These are phyloP conservation scores for Byasa hedistus DNA, from an alignment of 2,888 invertebrate genomes.

Conservation along the genomic window DNA sequence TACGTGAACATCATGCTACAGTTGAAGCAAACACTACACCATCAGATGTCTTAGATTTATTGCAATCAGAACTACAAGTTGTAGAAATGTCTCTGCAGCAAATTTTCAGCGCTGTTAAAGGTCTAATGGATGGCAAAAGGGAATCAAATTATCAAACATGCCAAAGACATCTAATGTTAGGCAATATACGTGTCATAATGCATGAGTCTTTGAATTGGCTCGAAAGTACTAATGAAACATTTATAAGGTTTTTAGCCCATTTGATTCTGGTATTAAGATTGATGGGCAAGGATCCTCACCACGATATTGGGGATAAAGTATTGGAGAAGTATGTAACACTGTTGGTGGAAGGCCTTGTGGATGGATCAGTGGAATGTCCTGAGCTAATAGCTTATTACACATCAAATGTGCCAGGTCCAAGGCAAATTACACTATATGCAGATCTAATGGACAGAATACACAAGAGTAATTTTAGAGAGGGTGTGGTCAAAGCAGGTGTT, in stretches of 20 bases:
- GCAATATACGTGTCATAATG: slow-evolving; percentile 87
- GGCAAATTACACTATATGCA: slow-evolving; percentile 82
- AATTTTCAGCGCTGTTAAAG: slow-evolving; percentile 68
- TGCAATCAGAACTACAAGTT: slow-evolving; percentile 61
- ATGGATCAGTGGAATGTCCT: slow-evolving; percentile 83
- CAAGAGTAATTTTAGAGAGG: slow-evolving; percentile 82
- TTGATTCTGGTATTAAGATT: slow-evolving; percentile 89
- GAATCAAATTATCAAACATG: slow-evolving; percentile 86
- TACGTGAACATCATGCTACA: slow-evolving; percentile 71
- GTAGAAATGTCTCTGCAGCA: slow-evolving; percentile 67
- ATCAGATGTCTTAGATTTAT: slow-evolving; percentile 62
- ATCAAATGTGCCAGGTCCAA: slow-evolving; percentile 83
- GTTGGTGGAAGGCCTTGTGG: slow-evolving; percentile 80
- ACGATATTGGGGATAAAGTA: slow-evolving; percentile 86
- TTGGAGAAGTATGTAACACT: slow-evolving; percentile 86
- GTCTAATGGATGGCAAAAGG: slow-evolving; percentile 78
- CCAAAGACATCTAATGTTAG: slow-evolving; percentile 91
- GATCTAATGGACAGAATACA: slow-evolving; percentile 84
- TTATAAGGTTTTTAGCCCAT: slow-evolving; percentile 91
- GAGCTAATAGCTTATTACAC: slow-evolving; percentile 92
- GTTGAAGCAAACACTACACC: slow-evolving; percentile 68
- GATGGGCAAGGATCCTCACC: slow-evolving; percentile 85
- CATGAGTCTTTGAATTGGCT: slow-evolving; percentile 85
- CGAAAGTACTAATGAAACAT: slow-evolving; percentile 74
- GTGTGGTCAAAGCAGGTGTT: slow-evolving; percentile 85